A percentile compares a stretch with the other conserved stretches of the same genome.
Evolutionary conservation across 2,797 vertebrate species (phyloP).

Genomic region (Sebastes steindachneri): DNA sequence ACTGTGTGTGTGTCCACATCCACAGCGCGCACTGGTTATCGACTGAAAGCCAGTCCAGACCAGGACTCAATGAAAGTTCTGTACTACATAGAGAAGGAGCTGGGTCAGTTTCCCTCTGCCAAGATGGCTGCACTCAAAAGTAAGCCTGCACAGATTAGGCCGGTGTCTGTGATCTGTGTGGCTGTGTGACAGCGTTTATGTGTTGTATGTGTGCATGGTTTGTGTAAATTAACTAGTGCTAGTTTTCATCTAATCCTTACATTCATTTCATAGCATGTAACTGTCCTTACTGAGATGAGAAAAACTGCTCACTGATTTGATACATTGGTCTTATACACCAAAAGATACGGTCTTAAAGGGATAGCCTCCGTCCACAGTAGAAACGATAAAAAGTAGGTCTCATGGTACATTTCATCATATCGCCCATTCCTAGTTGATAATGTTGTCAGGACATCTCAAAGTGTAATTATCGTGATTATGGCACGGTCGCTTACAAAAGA

Average conservation of each 20-base stretch:
- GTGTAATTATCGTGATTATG: background rate
- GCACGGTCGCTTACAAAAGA: background rate
- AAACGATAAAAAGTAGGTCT: background rate
- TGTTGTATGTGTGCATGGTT: constrained; percentile 29
- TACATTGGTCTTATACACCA: background rate
- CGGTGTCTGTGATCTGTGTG: constrained; percentile 36
- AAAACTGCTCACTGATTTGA: background rate
- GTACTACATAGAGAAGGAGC: constrained; percentile 93
- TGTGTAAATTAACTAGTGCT: constrained; percentile 11
- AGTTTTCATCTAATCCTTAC: constrained; percentile 23
- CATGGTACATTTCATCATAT: background rate
- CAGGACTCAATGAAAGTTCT: constrained; percentile 93
- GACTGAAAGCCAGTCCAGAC: constrained; percentile 89
- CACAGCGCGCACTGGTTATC: constrained; percentile 91
- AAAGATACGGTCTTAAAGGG: background rate
- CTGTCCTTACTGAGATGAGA: background rate
- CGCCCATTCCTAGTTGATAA: too few relatives aligned
- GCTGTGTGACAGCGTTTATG: background rate
- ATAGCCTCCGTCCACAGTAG: background rate
- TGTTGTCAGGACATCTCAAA: background rate
- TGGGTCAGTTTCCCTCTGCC: constrained; percentile 89
- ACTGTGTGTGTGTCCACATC: constrained; percentile 53
- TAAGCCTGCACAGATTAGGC: constrained; percentile 82
- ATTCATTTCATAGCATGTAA: constrained; percentile 9
- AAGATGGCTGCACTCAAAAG: constrained; percentile 89